Evolutionary conservation across 2,888 invertebrate species (phyloP).

Genomic region (Mythimna albipuncta): DNA sequence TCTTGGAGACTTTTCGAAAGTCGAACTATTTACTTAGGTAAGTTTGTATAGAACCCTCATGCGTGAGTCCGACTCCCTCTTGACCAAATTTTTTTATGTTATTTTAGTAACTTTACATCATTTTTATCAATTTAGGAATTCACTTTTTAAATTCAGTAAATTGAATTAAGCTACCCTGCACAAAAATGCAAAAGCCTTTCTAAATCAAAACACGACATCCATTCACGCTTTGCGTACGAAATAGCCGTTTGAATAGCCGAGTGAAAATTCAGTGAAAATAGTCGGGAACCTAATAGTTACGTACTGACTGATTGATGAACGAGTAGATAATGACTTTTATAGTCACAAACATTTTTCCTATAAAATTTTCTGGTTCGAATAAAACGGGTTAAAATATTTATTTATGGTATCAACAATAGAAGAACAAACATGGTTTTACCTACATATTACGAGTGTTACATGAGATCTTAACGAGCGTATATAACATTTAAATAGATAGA

Average conservation of each 20-base stretch:
- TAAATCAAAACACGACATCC: neutral
- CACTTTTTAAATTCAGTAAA: neutral
- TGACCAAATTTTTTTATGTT: neutral
- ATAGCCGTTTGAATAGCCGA: constrained; percentile 10
- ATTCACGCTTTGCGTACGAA: constrained; percentile 7
- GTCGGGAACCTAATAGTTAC: constrained; percentile 30
- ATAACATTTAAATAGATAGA: no score
- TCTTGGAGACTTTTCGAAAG: no score
- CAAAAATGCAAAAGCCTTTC: neutral
- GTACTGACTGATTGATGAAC: constrained; percentile 51
- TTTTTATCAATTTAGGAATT: constrained; percentile 1
- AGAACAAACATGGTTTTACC: no score
- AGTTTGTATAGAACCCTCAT: no score
- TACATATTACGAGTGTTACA: no score
- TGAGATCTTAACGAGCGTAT: no score
- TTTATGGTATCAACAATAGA: no score
- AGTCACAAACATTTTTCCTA: constrained; percentile 29
- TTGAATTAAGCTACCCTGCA: neutral
- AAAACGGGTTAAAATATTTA: constrained; percentile 14
- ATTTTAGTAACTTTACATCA: neutral
- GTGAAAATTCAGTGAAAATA: constrained; percentile 41
- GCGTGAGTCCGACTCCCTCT: no score
- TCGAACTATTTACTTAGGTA: no score
- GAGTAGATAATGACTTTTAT: constrained; percentile 52
- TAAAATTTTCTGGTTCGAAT: constrained; percentile 23